Evolutionary conservation across 2,797 vertebrate genomes (phyloP), one percentile per base, ranked within the genome.

Genomic region (Gallinago nigripennis): DNA sequence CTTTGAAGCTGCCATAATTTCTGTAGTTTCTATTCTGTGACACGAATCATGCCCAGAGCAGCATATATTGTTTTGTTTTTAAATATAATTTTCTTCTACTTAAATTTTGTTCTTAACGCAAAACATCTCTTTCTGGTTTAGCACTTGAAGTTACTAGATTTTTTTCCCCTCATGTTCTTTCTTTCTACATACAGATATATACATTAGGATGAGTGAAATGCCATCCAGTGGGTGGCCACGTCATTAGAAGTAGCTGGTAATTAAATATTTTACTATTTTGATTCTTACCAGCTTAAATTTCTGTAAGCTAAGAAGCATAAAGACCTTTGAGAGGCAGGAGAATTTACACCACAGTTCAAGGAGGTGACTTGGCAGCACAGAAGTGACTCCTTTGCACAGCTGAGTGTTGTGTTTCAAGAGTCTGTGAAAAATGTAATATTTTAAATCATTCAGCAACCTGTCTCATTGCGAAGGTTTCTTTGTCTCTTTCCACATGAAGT

Each of bases 231-330:
- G 69, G 70, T 92, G 77, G 58, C 45, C 73, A 16, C 86, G 66
- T 90, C 83, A 68, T 78, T 70, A 75, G 61, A 66, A 81, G 54
- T 79, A 90, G 53, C 66, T 90, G 68, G 39, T 92, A 91, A 86
- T 94, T 60, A 94, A 61, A 54, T 94, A 86, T 88, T 94, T 86
- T 75, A 63, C 64, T 41, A 56, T 75, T 90, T 92, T 82, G 69
- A 30, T 94, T 83, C 88, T 92, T 94, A 65, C 66, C 53, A 93
- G 57, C 80, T 90, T 83, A 81, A 78, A 66, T 92, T 94, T 83
- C 66, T 73, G 66, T 90, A 72, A 89, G 61, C n/a, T 45, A 69
- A 83, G 63, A 75, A 33, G 46, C 63, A 58, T 35, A 43, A 83
- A 58, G 69, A 56, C 63, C 76, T 86, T 2, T 35, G 58, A 60